These are phyloP conservation scores for Oscheius sp. DNA, from an alignment of 2,888 invertebrate genomes.

Conservation along the genomic window DNA sequence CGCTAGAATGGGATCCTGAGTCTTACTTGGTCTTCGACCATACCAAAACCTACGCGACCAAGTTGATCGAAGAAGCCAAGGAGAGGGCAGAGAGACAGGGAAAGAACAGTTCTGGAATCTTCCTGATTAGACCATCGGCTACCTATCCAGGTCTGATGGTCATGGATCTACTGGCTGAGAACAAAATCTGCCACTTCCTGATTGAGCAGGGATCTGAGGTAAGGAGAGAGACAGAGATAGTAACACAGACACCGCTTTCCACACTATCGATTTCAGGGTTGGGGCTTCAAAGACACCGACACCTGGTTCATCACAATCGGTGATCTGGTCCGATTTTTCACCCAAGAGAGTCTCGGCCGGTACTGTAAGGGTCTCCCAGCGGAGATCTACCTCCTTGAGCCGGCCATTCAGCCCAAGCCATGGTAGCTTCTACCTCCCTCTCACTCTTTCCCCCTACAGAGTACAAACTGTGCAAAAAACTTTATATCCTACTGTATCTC, in stretches of 20 bases:
- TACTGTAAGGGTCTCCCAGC: no score
- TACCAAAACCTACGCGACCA: conserved; percentile 51
- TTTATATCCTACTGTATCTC: no score
- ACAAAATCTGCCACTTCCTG: conserved; percentile 74
- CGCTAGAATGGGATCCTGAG: conserved; percentile 8
- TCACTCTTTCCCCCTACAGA: no score
- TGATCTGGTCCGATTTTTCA: conserved; percentile 71
- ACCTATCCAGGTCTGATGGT: conserved; percentile 74
- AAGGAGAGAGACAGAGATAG: neutral
- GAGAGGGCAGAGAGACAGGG: conserved; percentile 76
- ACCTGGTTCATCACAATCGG: conserved; percentile 64
- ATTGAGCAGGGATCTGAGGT: conserved; percentile 52
- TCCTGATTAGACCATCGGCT: conserved; percentile 86
- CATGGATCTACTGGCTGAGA: conserved; percentile 51
- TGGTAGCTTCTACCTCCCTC: no score
- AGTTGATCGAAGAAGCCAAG: conserved; percentile 43
- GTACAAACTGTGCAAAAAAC: no score
- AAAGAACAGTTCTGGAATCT: conserved; percentile 83
- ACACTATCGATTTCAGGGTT: conserved; percentile 51
- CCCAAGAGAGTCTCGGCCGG: conserved; percentile 51
- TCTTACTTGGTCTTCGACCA: conserved; percentile 50
- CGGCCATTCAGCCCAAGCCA: no score
- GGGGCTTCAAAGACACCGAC: conserved; percentile 69
- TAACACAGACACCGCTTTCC: no score
- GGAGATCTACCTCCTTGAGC: no score